Conservation (phyloP, 2,888 invertebrate genomes). For the Steromphala cineraria region DNA sequence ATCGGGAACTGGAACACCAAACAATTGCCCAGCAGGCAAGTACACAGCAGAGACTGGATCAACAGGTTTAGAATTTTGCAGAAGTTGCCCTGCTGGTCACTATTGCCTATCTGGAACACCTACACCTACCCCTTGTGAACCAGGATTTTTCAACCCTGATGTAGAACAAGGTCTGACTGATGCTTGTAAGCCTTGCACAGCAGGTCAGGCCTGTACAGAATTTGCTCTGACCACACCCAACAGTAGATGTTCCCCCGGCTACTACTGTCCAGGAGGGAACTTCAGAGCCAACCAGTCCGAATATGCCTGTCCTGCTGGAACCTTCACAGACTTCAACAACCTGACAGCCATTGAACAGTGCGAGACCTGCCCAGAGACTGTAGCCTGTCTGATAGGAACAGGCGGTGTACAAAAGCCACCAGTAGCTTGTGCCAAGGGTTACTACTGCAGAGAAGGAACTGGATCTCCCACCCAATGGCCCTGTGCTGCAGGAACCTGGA, state of each 20-base stretch:
- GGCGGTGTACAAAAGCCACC: conserved; percentile 71
- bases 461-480: conserved; percentile 62
- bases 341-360: conserved; percentile 69
- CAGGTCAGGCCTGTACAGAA: conserved; percentile 67
- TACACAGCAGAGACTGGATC: conserved; percentile 70
- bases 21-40: conserved; percentile 64
- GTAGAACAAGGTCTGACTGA: conserved; percentile 39
- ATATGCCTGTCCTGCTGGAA: conserved; percentile 70
- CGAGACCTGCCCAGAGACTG: conserved; percentile 54
- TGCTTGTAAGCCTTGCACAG: conserved; percentile 61
- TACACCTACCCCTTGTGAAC: conserved; percentile 60
- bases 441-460: conserved; percentile 70
- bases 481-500: conserved; percentile 71
- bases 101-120: conserved; percentile 57
- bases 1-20: conserved; percentile 45
- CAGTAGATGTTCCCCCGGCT: conserved; percentile 67
- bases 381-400: conserved; percentile 67
- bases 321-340: conserved; percentile 68
- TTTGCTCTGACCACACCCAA: conserved; percentile 63
- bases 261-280: conserved; percentile 72
- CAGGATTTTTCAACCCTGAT: conserved; percentile 67
- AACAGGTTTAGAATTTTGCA: conserved; percentile 59
- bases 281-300: conserved; percentile 64
- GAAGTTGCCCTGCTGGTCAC: conserved; percentile 55
- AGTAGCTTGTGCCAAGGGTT: conserved; percentile 66